phyloP scores from a whole-genome alignment of 2,113 vertebrate species.

The Noturus placidus region DNA sequence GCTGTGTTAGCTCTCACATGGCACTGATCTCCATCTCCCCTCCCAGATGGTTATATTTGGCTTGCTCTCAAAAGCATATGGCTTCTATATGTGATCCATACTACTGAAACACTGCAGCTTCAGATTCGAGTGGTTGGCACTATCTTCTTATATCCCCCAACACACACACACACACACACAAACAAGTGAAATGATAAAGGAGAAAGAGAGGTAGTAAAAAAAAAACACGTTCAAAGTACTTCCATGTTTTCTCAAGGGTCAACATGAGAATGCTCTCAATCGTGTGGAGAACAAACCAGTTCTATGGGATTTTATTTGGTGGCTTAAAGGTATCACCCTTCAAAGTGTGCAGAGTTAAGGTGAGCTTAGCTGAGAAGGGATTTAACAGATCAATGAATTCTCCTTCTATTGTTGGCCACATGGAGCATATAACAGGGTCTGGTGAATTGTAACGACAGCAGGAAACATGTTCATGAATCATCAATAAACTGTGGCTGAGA shows the following conservation, averaged over 20 bases:
- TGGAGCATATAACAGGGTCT: conserved; percentile 5
- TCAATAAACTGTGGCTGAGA: conserved; percentile 9
- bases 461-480: conserved; percentile 11
- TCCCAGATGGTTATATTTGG: conserved; percentile 56
- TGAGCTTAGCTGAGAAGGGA: conserved; percentile 38
- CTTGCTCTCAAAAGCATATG: conserved; percentile 59
- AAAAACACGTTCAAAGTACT: conserved; percentile 53
- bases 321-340: conserved; percentile 44
- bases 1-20: conserved; percentile 63
- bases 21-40: conserved; percentile 66
- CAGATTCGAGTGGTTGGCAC: conserved; percentile 65
- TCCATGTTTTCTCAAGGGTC: conserved; percentile 50
- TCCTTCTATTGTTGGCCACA: conserved; percentile 15
- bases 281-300: conserved; percentile 33
- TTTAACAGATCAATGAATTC: conserved; percentile 46
- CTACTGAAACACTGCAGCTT: conserved; percentile 55
- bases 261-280: conserved; percentile 58
- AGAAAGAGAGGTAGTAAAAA: conserved; percentile 41
- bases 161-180: too few relatives aligned
- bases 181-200: conserved; percentile 57
- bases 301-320: conserved; percentile 43
- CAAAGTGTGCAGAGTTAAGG: conserved; percentile 21
- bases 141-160: conserved; percentile 61
- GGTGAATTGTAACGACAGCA: conserved; percentile 20
- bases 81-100: conserved; percentile 60